Conservation (phyloP, 2,888 invertebrate species). For the Drosophila suboccidentalis region DNA sequence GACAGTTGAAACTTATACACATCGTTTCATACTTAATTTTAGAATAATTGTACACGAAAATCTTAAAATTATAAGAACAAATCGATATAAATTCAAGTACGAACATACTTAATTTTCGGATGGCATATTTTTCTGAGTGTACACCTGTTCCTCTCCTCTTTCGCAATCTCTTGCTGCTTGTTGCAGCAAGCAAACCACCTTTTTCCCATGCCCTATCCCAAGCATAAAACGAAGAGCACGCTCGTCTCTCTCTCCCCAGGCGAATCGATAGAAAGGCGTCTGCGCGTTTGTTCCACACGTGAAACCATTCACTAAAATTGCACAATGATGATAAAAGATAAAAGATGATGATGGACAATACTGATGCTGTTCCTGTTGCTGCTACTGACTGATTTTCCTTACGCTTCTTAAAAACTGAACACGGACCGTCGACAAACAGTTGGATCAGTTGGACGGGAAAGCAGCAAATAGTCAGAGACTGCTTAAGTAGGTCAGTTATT, state of each 20-base stretch:
- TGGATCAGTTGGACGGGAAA: background rate
- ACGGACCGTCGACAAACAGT: background rate
- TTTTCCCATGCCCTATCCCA: slow-evolving; percentile 71
- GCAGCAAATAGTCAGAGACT: background rate
- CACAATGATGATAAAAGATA: slow-evolving; percentile 21
- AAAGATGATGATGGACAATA: slow-evolving; percentile 17
- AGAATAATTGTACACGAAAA: no score
- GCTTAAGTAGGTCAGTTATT: slow-evolving; percentile 59
- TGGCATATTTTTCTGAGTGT: no score
- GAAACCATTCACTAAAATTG: slow-evolving; percentile 72
- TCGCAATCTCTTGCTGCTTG: background rate
- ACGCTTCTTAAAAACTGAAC: background rate
- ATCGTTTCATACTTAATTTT: no score
- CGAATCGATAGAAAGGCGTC: slow-evolving; percentile 68
- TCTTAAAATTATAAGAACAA: no score
- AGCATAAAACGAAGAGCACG: slow-evolving; percentile 17
- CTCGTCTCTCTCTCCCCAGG: slow-evolving; percentile 9
- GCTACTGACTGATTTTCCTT: background rate
- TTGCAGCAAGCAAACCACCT: slow-evolving; percentile 5
- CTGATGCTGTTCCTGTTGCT: slow-evolving; percentile 16
- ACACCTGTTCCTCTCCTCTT: background rate
- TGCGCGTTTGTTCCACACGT: slow-evolving; percentile 55
- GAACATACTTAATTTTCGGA: no score
- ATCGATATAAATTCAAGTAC: no score
- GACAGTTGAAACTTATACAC: no score